Percentiles rank a stretch among this genome's conserved stretches.
Conservation (phyloP, 1,140 invertebrate genomes). For the Coelopa frigida region DNA sequence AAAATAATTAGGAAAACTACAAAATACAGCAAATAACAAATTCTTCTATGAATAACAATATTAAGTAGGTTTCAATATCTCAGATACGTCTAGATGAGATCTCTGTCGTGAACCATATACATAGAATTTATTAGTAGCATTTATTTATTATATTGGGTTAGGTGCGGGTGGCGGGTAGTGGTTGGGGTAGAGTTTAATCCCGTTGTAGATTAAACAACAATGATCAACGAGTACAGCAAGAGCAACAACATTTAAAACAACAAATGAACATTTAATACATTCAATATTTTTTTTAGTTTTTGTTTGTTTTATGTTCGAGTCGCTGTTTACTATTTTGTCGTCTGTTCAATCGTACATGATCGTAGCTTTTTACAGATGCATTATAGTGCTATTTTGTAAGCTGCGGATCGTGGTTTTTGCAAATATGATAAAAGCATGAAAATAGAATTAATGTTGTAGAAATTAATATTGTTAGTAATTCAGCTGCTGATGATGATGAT, state of each 20-base stretch:
- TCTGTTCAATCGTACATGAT: too few relatives aligned
- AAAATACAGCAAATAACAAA: conserved; percentile 14
- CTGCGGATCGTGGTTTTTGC: conserved; percentile 15
- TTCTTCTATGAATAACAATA: conserved; percentile 9
- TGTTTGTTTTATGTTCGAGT: conserved; percentile 3
- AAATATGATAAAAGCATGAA: neutral
- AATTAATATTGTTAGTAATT: conserved; percentile 4
- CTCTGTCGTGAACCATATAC: neutral
- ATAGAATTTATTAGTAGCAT: neutral
- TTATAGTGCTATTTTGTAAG: conserved; percentile 44
- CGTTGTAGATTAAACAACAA: too few relatives aligned
- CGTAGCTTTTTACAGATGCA: conserved; percentile 41
- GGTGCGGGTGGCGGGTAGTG: neutral
- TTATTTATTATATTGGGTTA: neutral
- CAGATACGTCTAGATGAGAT: neutral
- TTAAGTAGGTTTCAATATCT: neutral
- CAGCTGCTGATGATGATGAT: neutral
- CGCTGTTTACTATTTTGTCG: conserved; percentile 5
- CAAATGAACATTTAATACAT: neutral
- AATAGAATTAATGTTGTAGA: conserved; percentile 3
- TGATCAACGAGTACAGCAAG: too few relatives aligned
- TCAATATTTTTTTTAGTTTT: conserved; percentile 9
- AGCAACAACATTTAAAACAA: neutral
- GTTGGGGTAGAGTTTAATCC: too few relatives aligned
- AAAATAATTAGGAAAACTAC: conserved; percentile 15